phyloP scores from a whole-genome alignment of 1,140 invertebrate genomes.

The Caenorhabditis brenneri region DNA sequence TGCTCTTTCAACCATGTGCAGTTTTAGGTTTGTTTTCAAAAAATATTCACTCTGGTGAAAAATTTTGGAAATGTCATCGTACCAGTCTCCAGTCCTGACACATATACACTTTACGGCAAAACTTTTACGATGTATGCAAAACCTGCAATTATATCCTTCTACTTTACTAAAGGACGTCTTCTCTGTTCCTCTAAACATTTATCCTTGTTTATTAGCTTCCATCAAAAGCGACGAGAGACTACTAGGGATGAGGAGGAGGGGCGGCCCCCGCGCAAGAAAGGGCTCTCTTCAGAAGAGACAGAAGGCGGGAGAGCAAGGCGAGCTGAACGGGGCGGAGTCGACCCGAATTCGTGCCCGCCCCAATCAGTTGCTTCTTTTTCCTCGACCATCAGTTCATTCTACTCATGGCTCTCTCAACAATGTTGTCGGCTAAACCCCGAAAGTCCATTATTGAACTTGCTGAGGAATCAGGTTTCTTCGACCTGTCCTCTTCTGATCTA shows the following conservation, averaged over 20 bases:
- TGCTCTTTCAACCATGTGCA: slow-evolving; percentile 7
- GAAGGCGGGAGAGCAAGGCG: not conserved
- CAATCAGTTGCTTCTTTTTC: slow-evolving; percentile 31
- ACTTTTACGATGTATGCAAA: not conserved
- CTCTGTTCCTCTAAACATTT: slow-evolving; percentile 20
- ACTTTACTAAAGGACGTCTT: not conserved
- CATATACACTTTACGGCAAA: not conserved
- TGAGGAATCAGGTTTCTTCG: slow-evolving; percentile 59
- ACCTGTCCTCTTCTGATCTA: slow-evolving; percentile 62
- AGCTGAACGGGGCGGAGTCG: slow-evolving; percentile 42
- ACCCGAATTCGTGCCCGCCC: slow-evolving; percentile 33
- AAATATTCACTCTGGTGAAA: not conserved
- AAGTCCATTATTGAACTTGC: slow-evolving; percentile 64
- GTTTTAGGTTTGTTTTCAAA: not conserved
- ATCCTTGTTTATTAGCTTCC: slow-evolving; percentile 17
- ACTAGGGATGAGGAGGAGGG: not conserved
- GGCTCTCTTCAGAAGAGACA: not conserved
- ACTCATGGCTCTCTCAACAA: not conserved
- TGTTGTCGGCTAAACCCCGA: slow-evolving; percentile 34
- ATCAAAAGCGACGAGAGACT: slow-evolving; percentile 25
- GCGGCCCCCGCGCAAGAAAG: slow-evolving; percentile 1
- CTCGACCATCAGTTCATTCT: not conserved
- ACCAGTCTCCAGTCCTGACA: not conserved
- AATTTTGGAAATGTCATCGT: slow-evolving; percentile 33
- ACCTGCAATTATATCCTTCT: not conserved